Evolutionary conservation across 1,140 invertebrate species (phyloP), one percentile per base, ranked within the genome.

Genomic region (Watersipora subatra): DNA sequence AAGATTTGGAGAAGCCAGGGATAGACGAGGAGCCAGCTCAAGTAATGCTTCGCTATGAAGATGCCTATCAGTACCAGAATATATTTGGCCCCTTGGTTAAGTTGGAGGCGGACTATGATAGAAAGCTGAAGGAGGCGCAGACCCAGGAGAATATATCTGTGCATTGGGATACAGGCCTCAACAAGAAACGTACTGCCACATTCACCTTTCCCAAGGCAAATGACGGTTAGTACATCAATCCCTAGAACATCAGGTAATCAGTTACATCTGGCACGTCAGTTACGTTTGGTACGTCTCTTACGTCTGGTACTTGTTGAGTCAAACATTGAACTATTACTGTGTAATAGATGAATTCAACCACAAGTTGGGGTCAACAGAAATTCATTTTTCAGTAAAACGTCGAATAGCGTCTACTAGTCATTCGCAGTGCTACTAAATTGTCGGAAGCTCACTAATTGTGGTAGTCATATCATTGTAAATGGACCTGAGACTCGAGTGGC

Each of bases 101-200:
- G 76, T 81, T 98, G 34, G 97, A 99, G 83, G 95, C 96, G 0
- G 95, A 99, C 73, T 99, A 99, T 79, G 97, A 99, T 78, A 95
- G 95, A 74, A 88, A 93, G 64, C 79, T 97, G 30, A 99, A 99
- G 78, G 97, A 99, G 78, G 94, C 93, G 0, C 94, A 98, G 76
- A 99, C 93, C 0, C 94, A 98, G 78, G 94, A 97, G 74, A 96
- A 97, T 70, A 95, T 99, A 70, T 91, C 96, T 76, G 94, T 99
- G 0, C 86, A 94, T 59, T 99, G 96, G 97, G 95, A 98, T 75
- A 88, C 96, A 55, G 95, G 96, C 2, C 82, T 99, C 0, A 99
- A 99, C 76, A 99, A 98, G 79, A 97, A 98, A 73, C 92, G 89
- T 0, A 95, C 95, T 64, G 95, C 96, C 46, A 80, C 94, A 79